Evolutionary conservation across 2,888 invertebrate genomes (phyloP).

Genomic region (Lepidochrysops patricia): DNA sequence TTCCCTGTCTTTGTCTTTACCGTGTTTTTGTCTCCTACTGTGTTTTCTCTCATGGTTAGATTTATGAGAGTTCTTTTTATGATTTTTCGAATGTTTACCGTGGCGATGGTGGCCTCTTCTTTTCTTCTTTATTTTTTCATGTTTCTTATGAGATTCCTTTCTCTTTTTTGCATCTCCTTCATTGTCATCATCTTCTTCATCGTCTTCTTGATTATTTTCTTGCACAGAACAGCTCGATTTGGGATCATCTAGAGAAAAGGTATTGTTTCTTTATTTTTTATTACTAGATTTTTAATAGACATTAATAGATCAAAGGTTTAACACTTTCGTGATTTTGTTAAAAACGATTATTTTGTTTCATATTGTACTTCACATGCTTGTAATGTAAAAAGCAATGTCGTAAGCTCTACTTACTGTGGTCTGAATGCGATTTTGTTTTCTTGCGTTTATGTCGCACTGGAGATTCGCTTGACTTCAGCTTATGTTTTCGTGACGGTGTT

Average conservation of each 20-base stretch:
- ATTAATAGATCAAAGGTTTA: no score
- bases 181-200: constrained; percentile 24
- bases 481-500: constrained; percentile 63
- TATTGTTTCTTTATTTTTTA: no score
- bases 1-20: constrained; percentile 55
- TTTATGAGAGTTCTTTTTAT: constrained; percentile 50
- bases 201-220: constrained; percentile 29
- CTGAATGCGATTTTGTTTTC: constrained; percentile 56
- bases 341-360: no score
- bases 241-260: constrained; percentile 41
- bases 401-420: constrained; percentile 26
- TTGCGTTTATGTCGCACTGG: constrained; percentile 51
- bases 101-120: constrained; percentile 62
- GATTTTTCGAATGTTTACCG: constrained; percentile 66
- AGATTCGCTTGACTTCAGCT: constrained; percentile 54
- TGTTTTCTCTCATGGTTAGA: constrained; percentile 46
- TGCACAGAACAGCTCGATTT: constrained; percentile 42
- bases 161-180: constrained; percentile 35
- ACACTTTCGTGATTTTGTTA: no score
- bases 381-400: no score
- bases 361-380: no score
- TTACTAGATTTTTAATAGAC: no score
- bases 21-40: constrained; percentile 51
- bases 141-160: constrained; percentile 60
- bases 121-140: constrained; percentile 60